Evolutionary conservation across 2,888 invertebrate species (phyloP).

Genomic region (Petrophora chlorosata): DNA sequence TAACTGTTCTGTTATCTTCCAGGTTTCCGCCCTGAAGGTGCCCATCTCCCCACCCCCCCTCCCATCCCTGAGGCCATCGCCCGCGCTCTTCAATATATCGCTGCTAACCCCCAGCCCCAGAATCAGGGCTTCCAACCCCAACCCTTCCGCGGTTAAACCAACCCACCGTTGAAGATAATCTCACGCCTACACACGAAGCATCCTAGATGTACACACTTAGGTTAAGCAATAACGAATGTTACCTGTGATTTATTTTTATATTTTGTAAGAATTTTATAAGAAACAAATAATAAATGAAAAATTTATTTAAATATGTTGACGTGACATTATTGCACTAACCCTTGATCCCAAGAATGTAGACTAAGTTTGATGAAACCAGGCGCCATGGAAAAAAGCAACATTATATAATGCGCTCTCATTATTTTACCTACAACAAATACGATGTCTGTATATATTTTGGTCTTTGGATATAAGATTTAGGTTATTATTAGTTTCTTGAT

Average conservation of each 20-base stretch:
- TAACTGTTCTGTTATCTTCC: too few species aligned
- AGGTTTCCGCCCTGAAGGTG: constrained; percentile 85
- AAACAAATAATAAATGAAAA: constrained; percentile 28
- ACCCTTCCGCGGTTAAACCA: constrained; percentile 64
- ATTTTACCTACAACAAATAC: too few species aligned
- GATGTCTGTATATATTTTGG: too few species aligned
- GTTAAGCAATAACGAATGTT: constrained; percentile 56
- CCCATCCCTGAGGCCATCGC: constrained; percentile 85
- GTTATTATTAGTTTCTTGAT: too few species aligned
- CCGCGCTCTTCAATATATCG: constrained; percentile 76
- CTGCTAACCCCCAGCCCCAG: constrained; percentile 63
- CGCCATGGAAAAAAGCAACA: too few species aligned
- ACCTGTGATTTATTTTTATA: constrained; percentile 75
- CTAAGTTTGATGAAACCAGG: too few species aligned
- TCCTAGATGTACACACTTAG: constrained; percentile 43
- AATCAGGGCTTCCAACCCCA: constrained; percentile 50
- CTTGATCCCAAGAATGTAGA: too few species aligned
- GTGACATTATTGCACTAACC: too few species aligned
- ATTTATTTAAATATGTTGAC: too few species aligned
- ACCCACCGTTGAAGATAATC: constrained; percentile 7
- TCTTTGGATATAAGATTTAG: too few species aligned
- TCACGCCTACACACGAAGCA: constrained; percentile 39
- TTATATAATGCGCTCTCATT: too few species aligned
- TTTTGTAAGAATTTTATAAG: constrained; percentile 37
- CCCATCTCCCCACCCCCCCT: constrained; percentile 85